A percentile compares a stretch with the other conserved stretches of the same genome.
Evolutionary conservation across 2,797 vertebrate species (phyloP).

Genomic region (Lerista edwardsae): DNA sequence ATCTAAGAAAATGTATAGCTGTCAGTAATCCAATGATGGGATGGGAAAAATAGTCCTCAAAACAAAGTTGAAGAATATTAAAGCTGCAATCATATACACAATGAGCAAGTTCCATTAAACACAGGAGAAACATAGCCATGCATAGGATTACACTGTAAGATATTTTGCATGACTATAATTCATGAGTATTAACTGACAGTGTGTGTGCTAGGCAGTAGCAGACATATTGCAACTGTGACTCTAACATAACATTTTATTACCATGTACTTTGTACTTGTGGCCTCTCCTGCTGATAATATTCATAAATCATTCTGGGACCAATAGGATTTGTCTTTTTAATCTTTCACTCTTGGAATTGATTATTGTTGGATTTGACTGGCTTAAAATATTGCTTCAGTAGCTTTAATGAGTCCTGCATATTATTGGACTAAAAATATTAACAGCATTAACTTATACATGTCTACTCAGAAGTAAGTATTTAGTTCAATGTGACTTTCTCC

Average conservation of each 20-base stretch:
- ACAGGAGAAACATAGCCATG: too few species aligned
- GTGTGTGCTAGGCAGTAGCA: background rate
- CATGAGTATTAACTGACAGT: conserved; percentile 7
- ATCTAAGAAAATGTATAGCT: background rate
- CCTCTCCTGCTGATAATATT: conserved; percentile 50
- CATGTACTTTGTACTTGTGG: conserved; percentile 65
- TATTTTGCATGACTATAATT: conserved; percentile 15
- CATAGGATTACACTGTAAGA: background rate
- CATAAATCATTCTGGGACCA: conserved; percentile 35
- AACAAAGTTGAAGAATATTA: background rate
- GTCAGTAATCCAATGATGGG: background rate
- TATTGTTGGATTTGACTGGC: background rate
- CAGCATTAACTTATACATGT: background rate
- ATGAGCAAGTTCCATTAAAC: too few species aligned
- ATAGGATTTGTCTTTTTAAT: conserved; percentile 11
- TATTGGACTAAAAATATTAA: background rate
- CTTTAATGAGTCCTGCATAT: background rate
- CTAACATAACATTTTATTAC: conserved; percentile 5
- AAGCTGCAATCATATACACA: too few species aligned
- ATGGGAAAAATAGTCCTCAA: background rate
- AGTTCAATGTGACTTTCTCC: too few species aligned
- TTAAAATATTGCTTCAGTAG: background rate
- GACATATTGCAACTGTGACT: background rate
- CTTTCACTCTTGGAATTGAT: background rate
- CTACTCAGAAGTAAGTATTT: background rate